Base-by-base conservation (phyloP, 2,888 invertebrate genomes). In the Oscheius sp. region DNA sequence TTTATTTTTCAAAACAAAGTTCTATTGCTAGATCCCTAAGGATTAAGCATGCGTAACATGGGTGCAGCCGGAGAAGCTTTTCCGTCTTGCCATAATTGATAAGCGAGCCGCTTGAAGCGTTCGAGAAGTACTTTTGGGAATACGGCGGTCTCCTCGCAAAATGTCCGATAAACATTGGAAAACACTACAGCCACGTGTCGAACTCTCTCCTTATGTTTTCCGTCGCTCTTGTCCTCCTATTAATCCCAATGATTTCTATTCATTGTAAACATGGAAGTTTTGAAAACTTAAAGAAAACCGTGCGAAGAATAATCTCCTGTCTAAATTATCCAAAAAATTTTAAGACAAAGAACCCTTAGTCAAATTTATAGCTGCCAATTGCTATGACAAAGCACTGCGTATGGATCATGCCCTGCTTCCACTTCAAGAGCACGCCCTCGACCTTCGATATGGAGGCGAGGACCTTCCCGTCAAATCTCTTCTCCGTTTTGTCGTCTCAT, bases 291-390 rank as follows among this genome's bases (percentile, higher is more conserved):
- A 8, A 52, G 29, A 23, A 8, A 3, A 52, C n/a, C 10, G 27
- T 52, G 4, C 25, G 25, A n/a, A 52, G n/a, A 25, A 31, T 53
- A 45, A 27, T 61, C 8, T 27, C 27, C 27, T 27, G 27, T 31
- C 61, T 61, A 61, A 61, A 15, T 61, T 29, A 61, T 23, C 27
- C 31, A 27, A 42, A 52, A 39, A 45, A 61, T 61, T 31, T 42
- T 45, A 27, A 27, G 42, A 45, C 31, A 61, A 42, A n/a, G 45
- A 33, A 6, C 61, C 34, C 25, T 25, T 33, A 15, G 25, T 17
- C 27, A 45, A 61, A 61, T 61, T 61, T 61, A 61, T 61, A 61
- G 61, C 42, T 61, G 61, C 45, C 61, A 45, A 61, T 61, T 61
- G 27, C 45, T 15, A 61, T 61, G 61, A 61, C 42, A 61, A 61